phyloP scores from a whole-genome alignment of 2,797 vertebrate species.

The Furcifer pardalis region DNA sequence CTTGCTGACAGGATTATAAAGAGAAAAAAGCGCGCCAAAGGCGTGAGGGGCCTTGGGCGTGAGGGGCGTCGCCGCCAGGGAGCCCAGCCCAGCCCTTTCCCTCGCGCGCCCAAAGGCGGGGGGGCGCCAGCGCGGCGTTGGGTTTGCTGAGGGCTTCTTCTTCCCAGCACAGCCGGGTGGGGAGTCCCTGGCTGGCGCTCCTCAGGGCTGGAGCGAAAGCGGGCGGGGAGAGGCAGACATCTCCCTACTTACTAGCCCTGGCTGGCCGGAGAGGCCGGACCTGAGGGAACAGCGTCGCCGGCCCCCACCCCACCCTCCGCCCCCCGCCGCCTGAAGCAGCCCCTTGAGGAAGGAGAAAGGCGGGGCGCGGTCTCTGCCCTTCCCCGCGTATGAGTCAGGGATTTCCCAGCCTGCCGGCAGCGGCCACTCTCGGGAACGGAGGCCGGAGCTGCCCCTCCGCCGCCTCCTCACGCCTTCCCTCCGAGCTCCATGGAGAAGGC shows the following conservation, averaged over 20 bases:
- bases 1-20: too few relatives aligned
- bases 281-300: too few relatives aligned
- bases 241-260: too few relatives aligned
- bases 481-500: slow-evolving; percentile 73
- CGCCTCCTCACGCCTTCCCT: slow-evolving; percentile 9
- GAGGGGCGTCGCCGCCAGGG: too few relatives aligned
- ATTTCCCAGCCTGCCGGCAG: slow-evolving; percentile 52
- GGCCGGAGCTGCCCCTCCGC: slow-evolving; percentile 26
- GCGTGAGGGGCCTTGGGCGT: too few relatives aligned
- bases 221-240: too few relatives aligned
- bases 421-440: slow-evolving; percentile 27
- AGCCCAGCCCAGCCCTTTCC: not conserved
- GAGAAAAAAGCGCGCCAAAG: too few relatives aligned
- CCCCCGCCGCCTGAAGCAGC: not conserved
- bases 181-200: too few relatives aligned
- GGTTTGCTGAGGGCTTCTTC: not conserved
- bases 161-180: not conserved
- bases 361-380: slow-evolving; percentile 51
- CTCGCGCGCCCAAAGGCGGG: not conserved
- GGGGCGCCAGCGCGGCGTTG: slow-evolving; percentile 33
- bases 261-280: too few relatives aligned
- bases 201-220: too few relatives aligned
- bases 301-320: too few relatives aligned
- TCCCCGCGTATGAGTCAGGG: slow-evolving; percentile 70
- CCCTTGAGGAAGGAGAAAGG: not conserved